These are phyloP conservation scores for Takifugu ocellatus DNA, from an alignment of 2,797 vertebrate genomes.

Conservation along the genomic window DNA sequence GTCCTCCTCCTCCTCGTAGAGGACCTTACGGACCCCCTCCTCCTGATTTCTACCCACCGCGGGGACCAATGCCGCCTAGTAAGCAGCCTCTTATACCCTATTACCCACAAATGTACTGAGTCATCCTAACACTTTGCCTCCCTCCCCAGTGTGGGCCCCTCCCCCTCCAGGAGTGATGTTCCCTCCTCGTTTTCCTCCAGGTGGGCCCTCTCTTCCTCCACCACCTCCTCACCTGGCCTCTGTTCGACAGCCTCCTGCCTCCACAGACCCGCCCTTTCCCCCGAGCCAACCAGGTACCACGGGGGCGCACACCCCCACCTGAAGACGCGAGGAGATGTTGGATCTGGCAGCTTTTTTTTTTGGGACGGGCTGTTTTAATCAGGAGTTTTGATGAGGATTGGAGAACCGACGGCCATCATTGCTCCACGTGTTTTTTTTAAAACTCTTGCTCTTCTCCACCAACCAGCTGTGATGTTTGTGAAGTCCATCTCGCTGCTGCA, in stretches of 20 bases:
- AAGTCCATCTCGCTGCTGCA: conserved; percentile 3
- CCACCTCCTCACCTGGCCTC: conserved; percentile 26
- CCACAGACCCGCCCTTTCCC: conserved; percentile 31
- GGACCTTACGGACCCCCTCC: conserved; percentile 59
- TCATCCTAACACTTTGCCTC: conserved; percentile 1
- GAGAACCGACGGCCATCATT: background rate
- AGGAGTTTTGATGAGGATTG: conserved; percentile 17
- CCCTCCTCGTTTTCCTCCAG: conserved; percentile 55
- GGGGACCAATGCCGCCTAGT: conserved; percentile 62
- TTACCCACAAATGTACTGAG: background rate
- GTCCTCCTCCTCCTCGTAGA: conserved; percentile 56
- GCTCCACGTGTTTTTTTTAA: background rate
- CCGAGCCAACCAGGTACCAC: conserved; percentile 40
- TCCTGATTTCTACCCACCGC: conserved; percentile 61
- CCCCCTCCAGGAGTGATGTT: conserved; percentile 58
- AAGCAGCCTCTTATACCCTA: conserved; percentile 14
- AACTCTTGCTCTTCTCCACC: background rate
- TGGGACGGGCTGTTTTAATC: conserved; percentile 17
- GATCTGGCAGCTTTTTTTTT: conserved; percentile 4
- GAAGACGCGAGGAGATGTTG: conserved; percentile 29
- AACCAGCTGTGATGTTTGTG: conserved; percentile 2
- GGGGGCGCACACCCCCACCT: conserved; percentile 44
- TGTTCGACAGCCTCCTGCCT: conserved; percentile 32
- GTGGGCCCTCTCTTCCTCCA: conserved; percentile 51
- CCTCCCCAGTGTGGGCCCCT: conserved; percentile 57